Conservation (phyloP, 2,797 vertebrate genomes). For the Esox lucius region DNA sequence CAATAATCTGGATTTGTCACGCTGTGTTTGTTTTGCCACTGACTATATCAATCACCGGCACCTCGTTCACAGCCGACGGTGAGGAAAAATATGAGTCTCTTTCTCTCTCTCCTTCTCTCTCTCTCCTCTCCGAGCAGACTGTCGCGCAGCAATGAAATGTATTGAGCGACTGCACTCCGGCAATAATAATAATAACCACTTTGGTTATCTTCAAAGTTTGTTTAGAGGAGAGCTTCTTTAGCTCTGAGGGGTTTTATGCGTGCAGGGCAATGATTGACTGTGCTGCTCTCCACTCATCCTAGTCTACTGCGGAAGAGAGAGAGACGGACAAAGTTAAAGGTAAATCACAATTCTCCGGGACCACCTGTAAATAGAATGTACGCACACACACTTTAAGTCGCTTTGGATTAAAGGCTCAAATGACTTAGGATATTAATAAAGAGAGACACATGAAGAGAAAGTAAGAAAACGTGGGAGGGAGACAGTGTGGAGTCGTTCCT, state of each 20-base stretch:
- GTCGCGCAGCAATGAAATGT: slow-evolving; percentile 54
- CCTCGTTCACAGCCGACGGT: slow-evolving; percentile 38
- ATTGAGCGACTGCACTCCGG: slow-evolving; percentile 52
- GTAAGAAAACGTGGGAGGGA: slow-evolving; percentile 32
- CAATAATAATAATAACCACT: slow-evolving; percentile 55
- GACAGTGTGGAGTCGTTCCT: slow-evolving; percentile 28
- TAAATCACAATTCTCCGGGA: not conserved
- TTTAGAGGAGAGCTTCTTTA: slow-evolving; percentile 58
- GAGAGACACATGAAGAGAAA: slow-evolving; percentile 43
- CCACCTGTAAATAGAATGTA: too few species aligned
- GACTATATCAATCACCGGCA: slow-evolving; percentile 68
- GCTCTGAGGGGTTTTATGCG: slow-evolving; percentile 26
- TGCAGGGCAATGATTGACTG: slow-evolving; percentile 51
- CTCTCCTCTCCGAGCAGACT: slow-evolving; percentile 36
- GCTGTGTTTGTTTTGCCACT: slow-evolving; percentile 75
- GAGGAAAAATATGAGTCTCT: not conserved
- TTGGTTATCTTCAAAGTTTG: slow-evolving; percentile 70
- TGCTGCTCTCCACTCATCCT: slow-evolving; percentile 56
- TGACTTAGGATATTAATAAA: slow-evolving; percentile 17
- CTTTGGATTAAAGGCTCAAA: too few species aligned
- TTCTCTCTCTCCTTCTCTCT: slow-evolving; percentile 11
- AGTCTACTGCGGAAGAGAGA: slow-evolving; percentile 50
- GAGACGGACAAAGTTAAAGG: slow-evolving; percentile 44
- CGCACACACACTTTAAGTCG: too few species aligned
- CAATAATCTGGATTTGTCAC: slow-evolving; percentile 80